Evolutionary conservation across 2,888 invertebrate genomes (phyloP), one percentile per base, ranked within the genome.

Genomic region (Papilio demoleus): DNA sequence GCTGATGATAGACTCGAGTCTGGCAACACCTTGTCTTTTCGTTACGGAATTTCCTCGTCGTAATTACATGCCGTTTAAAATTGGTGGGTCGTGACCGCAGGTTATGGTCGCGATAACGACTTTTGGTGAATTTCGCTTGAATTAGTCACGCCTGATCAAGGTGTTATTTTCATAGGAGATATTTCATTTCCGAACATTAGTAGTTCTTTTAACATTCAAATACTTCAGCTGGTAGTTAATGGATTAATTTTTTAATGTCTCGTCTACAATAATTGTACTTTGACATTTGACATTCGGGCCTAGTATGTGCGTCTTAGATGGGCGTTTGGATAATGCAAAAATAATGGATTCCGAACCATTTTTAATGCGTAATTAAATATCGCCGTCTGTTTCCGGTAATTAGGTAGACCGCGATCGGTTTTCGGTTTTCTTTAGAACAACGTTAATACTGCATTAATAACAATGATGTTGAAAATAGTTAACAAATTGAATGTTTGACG

Each of bases 181-280:
- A n/a, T n/a, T n/a, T n/a, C n/a, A n/a, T n/a, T n/a, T n/a, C n/a
- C n/a, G n/a, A n/a, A n/a, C n/a, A n/a, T n/a, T n/a, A n/a, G n/a
- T n/a, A n/a, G n/a, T n/a, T n/a, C n/a, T n/a, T n/a, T n/a, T n/a
- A n/a, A n/a, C n/a, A n/a, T n/a, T n/a, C n/a, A n/a, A n/a, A n/a
- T n/a, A n/a, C n/a, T n/a, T n/a, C 92, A 91, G 92, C 89, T 90
- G 92, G 92, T 81, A 79, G 79, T 79, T 78, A 81, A 79, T 79
- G 84, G 80, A 79, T 74, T 79, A 71, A 77, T 80, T 83, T 86
- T 83, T 85, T 83, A 81, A 81, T 81, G 76, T 82, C 80, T 74
- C 74, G 83, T 19, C 68, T 73, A 79, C 76, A 75, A 71, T 72
- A 71, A 78, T 74, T 73, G 74, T 74, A 68, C 45, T 79, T 77